Percentiles rank a stretch among this genome's conserved stretches.
phyloP scores from a whole-genome alignment of 2,888 invertebrate genomes.

The Acronicta psi region DNA sequence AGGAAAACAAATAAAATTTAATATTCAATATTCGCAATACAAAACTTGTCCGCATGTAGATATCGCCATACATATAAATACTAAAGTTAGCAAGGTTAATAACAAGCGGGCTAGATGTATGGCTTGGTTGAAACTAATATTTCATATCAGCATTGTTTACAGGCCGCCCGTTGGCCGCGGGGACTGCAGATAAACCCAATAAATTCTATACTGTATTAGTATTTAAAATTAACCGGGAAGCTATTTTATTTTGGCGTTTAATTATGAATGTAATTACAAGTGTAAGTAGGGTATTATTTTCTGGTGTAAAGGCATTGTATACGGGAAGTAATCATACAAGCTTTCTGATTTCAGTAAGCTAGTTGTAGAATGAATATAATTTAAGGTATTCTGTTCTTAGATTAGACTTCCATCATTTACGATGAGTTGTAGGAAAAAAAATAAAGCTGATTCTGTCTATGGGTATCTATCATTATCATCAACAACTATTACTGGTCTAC shows the following conservation, averaged over 20 bases:
- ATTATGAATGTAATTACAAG: slow-evolving; percentile 47
- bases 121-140: slow-evolving; percentile 70
- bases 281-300: slow-evolving; percentile 31
- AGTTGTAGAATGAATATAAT: too few species aligned
- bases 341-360: too few species aligned
- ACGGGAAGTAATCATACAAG: neutral
- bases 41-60: slow-evolving; percentile 39
- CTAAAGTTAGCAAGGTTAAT: slow-evolving; percentile 62
- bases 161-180: slow-evolving; percentile 67
- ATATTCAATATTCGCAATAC: slow-evolving; percentile 49
- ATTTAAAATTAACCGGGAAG: slow-evolving; percentile 52
- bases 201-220: slow-evolving; percentile 58
- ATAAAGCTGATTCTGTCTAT: too few species aligned
- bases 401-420: too few species aligned
- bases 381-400: too few species aligned
- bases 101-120: slow-evolving; percentile 67
- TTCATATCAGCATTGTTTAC: slow-evolving; percentile 76
- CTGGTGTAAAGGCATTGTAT: slow-evolving; percentile 1
- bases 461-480: neutral
- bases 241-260: slow-evolving; percentile 44
- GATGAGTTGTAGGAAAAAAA: too few species aligned
- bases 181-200: slow-evolving; percentile 63
- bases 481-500: neutral
- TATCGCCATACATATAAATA: slow-evolving; percentile 48
- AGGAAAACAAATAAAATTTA: slow-evolving; percentile 32